Conservation (phyloP, 2,888 invertebrate genomes). For the Amphiduros pacificus region DNA sequence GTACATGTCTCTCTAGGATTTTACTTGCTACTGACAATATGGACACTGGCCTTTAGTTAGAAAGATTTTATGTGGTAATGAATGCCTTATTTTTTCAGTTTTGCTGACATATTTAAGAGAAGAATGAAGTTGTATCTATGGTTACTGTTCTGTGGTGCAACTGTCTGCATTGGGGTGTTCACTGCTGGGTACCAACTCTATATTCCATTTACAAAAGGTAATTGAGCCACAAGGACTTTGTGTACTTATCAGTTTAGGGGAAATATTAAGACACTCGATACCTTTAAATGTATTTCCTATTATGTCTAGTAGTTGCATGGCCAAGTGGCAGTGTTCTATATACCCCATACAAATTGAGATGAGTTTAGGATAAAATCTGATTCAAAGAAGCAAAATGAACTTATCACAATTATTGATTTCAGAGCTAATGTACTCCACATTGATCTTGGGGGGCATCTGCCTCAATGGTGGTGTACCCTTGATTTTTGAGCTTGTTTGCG, state of each 20-base stretch:
- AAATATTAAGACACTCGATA: not conserved
- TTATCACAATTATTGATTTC: not conserved
- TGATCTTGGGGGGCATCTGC: constrained; percentile 13
- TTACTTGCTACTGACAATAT: too few species aligned
- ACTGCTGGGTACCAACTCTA: constrained; percentile 14
- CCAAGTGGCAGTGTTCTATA: not conserved
- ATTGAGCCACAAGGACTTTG: not conserved
- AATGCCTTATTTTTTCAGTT: constrained; percentile 25
- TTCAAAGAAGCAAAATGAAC: not conserved
- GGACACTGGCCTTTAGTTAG: too few species aligned
- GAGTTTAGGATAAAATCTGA: not conserved
- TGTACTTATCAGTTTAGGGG: not conserved
- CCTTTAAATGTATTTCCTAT: not conserved
- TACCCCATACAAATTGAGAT: not conserved
- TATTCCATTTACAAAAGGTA: constrained; percentile 4
- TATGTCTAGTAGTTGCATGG: not conserved
- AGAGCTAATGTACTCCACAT: constrained; percentile 23
- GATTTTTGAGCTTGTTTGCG: constrained; percentile 31
- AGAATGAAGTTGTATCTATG: constrained; percentile 30
- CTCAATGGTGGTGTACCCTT: constrained; percentile 22
- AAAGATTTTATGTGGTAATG: too few species aligned
- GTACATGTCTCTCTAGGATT: too few species aligned
- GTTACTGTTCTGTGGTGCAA: constrained; percentile 18
- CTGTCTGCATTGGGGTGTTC: constrained; percentile 29
- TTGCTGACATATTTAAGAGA: constrained; percentile 28